A percentile compares a stretch with the other conserved stretches of the same genome.
These are phyloP conservation scores for Delichon dasypus DNA, from an alignment of 2,797 vertebrate species.

Conservation along the genomic window DNA sequence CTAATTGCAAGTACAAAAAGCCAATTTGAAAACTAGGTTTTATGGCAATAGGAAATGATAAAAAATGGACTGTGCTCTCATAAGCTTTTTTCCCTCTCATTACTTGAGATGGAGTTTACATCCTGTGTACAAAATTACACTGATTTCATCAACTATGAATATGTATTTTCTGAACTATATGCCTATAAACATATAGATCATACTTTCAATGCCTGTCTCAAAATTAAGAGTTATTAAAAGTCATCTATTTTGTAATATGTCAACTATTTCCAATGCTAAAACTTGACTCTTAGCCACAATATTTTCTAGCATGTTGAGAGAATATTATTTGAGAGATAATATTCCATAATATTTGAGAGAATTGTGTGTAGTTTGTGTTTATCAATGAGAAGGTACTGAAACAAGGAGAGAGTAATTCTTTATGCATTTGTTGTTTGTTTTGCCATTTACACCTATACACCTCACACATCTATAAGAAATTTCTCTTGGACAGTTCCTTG, in stretches of 20 bases:
- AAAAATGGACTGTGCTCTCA: background rate
- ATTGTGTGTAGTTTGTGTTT: background rate
- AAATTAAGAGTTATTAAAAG: background rate
- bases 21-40: background rate
- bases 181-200: background rate
- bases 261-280: background rate
- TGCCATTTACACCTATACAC: background rate
- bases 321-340: background rate
- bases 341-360: background rate
- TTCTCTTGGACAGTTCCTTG: background rate
- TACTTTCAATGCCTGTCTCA: background rate
- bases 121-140: background rate
- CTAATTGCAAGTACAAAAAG: constrained; percentile 37
- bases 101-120: background rate
- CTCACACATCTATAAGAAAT: background rate
- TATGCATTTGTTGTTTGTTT: background rate
- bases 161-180: constrained; percentile 3
- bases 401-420: background rate
- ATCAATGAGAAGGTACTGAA: background rate
- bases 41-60: background rate
- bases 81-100: background rate
- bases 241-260: background rate
- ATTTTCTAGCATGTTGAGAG: background rate
- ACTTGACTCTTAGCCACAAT: background rate
- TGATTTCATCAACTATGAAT: background rate